A percentile compares a stretch with the other conserved stretches of the same genome.
Conservation (phyloP, 2,888 invertebrate species). For the Campoplex capitator region DNA sequence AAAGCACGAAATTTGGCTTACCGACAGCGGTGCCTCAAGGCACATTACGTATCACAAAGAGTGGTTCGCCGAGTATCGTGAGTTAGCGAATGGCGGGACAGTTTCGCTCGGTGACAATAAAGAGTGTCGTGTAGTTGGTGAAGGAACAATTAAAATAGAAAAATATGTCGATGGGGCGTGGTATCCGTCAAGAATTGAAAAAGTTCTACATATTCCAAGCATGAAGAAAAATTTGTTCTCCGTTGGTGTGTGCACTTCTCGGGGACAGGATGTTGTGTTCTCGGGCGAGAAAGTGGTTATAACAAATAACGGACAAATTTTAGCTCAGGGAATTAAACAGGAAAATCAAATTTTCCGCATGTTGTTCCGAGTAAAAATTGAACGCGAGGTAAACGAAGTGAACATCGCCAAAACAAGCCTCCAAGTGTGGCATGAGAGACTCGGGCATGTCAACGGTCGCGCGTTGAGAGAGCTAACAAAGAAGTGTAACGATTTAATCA, state of each 20-base stretch:
- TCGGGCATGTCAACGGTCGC: slow-evolving; percentile 46
- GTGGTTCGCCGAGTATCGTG: slow-evolving; percentile 14
- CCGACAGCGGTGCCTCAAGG: slow-evolving; percentile 26
- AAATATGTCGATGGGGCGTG: slow-evolving; percentile 1
- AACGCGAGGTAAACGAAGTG: slow-evolving; percentile 9
- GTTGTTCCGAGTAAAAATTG: slow-evolving; percentile 38
- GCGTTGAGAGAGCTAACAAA: slow-evolving; percentile 29
- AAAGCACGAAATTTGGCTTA: not conserved
- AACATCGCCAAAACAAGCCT: slow-evolving; percentile 22
- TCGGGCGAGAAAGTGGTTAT: slow-evolving; percentile 11
- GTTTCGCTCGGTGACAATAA: slow-evolving; percentile 20
- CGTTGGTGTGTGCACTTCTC: slow-evolving; percentile 53
- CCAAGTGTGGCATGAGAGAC: slow-evolving; percentile 45
- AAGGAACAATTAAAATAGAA: slow-evolving; percentile 7
- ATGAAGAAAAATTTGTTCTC: slow-evolving; percentile 53
- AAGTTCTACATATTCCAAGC: slow-evolving; percentile 9
- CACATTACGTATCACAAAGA: slow-evolving; percentile 4
- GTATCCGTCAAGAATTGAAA: not conserved
- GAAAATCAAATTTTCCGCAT: slow-evolving; percentile 60
- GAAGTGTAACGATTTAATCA: too few relatives aligned
- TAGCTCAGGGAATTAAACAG: slow-evolving; percentile 59
- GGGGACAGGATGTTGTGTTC: slow-evolving; percentile 33
- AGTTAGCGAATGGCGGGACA: not conserved
- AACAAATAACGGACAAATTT: not conserved
- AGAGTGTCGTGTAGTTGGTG: not conserved